These are phyloP conservation scores for Acheta domesticus DNA, from an alignment of 2,888 invertebrate genomes.

Conservation along the genomic window DNA sequence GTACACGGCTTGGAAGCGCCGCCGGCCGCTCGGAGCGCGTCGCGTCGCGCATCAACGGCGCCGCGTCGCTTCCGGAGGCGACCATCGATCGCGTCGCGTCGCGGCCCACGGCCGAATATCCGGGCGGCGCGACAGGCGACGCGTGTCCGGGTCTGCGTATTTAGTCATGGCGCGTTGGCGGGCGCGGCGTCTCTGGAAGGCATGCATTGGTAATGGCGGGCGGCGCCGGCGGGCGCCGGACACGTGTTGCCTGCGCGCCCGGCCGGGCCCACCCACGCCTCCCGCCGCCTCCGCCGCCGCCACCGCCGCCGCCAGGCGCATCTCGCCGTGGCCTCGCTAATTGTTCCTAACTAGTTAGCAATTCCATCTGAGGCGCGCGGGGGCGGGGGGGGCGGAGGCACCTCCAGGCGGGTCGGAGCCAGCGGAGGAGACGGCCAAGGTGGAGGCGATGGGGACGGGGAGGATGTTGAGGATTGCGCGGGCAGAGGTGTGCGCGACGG, in stretches of 20 bases:
- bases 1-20: too few relatives aligned
- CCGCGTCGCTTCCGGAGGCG: too few relatives aligned
- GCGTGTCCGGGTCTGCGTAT: not conserved
- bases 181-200: not conserved
- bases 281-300: not conserved
- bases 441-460: too few relatives aligned
- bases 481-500: too few relatives aligned
- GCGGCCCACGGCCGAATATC: too few relatives aligned
- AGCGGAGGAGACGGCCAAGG: not conserved
- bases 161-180: too few relatives aligned
- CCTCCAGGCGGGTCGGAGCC: not conserved
- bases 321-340: not conserved
- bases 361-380: not conserved
- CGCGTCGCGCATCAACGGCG: too few relatives aligned
- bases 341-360: not conserved
- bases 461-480: too few relatives aligned
- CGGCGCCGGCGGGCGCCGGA: not conserved
- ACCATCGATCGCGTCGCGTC: too few relatives aligned
- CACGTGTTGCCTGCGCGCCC: not conserved
- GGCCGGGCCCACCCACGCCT: not conserved
- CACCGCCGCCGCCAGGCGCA: not conserved
- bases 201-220: not conserved
- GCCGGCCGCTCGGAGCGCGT: too few relatives aligned
- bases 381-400: not conserved
- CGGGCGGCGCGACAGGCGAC: too few relatives aligned